phyloP scores from a whole-genome alignment of 2,113 vertebrate genomes.

The Himantopus leucocephalus region DNA sequence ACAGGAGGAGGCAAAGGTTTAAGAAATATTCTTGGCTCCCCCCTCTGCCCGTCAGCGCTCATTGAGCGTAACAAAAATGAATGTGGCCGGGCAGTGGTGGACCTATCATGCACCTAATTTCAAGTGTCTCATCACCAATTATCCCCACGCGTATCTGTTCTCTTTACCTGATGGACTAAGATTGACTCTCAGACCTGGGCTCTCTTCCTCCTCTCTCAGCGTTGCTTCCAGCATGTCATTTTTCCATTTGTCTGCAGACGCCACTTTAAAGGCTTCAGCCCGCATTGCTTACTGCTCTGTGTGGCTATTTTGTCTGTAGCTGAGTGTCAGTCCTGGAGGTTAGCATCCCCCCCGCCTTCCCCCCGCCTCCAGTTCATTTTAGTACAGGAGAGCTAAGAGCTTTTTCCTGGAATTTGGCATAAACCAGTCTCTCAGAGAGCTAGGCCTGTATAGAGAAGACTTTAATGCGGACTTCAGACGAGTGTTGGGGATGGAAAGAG shows the following conservation, averaged over 20 bases:
- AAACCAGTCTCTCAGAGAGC: background rate
- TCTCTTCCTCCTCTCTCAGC: background rate
- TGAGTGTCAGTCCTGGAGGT: background rate
- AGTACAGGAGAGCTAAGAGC: background rate
- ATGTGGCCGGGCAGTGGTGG: background rate
- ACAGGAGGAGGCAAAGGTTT: constrained; percentile 37
- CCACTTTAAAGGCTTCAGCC: background rate
- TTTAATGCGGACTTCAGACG: background rate
- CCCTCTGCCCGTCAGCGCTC: background rate
- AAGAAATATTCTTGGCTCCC: constrained; percentile 17
- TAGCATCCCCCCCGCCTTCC: background rate
- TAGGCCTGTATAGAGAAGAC: background rate
- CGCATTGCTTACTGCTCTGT: background rate
- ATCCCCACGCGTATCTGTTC: background rate
- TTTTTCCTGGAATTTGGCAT: background rate
- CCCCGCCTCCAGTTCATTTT: background rate
- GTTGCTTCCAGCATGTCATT: background rate
- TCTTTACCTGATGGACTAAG: constrained; percentile 44
- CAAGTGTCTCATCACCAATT: constrained; percentile 66
- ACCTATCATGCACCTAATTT: constrained; percentile 59
- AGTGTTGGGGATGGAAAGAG: background rate
- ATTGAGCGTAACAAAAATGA: constrained; percentile 20
- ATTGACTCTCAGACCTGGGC: constrained; percentile 15
- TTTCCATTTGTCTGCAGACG: constrained; percentile 16
- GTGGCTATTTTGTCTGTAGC: background rate